A percentile compares a stretch with the other conserved stretches of the same genome.
Evolutionary conservation across 2,113 vertebrate genomes (phyloP).

Genomic region (Mustelus asterias): DNA sequence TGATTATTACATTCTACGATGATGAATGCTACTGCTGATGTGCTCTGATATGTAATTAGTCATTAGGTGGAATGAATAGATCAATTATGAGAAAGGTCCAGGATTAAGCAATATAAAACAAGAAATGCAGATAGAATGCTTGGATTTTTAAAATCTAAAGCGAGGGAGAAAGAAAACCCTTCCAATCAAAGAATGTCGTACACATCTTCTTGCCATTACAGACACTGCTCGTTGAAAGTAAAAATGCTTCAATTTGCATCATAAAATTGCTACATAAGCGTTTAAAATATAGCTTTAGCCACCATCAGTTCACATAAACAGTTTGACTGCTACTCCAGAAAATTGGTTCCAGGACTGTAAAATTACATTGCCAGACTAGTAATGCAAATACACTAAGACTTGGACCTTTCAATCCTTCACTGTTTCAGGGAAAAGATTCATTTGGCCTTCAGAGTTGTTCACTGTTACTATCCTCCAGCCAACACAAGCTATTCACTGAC

Average conservation of each 20-base stretch:
- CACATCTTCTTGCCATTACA: background rate
- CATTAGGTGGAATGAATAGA: conserved; percentile 98
- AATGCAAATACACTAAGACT: conserved; percentile 44
- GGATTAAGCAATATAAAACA: conserved; percentile 90
- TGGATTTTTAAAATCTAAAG: background rate
- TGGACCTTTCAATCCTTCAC: conserved; percentile 46
- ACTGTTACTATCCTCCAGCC: conserved; percentile 67
- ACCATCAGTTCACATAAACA: background rate
- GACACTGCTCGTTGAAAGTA: background rate
- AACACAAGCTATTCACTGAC: conserved; percentile 67
- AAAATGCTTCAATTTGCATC: background rate
- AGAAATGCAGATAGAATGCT: conserved; percentile 47
- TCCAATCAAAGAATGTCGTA: background rate
- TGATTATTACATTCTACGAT: conserved; percentile 99
- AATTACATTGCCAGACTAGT: conserved; percentile 26
- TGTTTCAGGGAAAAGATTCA: conserved; percentile 56
- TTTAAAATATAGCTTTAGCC: background rate
- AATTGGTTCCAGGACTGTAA: background rate
- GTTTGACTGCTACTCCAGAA: background rate
- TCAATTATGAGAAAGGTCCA: conserved; percentile 90
- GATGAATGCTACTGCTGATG: conserved; percentile 97
- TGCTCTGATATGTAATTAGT: conserved; percentile 99
- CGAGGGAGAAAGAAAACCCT: background rate
- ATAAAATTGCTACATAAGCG: background rate
- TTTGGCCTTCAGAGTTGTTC: conserved; percentile 66